These are phyloP conservation scores for Chunga burmeisteri DNA, from an alignment of 2,113 vertebrate species.

Conservation along the genomic window DNA sequence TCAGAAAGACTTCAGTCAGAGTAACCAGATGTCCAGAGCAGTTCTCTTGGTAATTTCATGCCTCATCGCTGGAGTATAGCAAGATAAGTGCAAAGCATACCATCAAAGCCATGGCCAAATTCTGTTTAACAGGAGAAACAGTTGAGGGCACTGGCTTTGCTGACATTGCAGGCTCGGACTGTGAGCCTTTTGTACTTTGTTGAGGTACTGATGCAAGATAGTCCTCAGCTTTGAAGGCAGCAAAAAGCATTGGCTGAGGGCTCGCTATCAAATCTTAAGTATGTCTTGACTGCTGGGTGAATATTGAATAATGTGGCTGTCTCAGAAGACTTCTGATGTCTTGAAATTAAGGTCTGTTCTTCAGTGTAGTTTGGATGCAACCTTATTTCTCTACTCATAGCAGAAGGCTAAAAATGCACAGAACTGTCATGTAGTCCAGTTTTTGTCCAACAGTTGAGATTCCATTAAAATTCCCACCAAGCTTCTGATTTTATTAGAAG, in stretches of 20 bases:
- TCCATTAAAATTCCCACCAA: neutral
- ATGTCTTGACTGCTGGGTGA: neutral
- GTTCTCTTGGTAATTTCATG: neutral
- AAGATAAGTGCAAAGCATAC: neutral
- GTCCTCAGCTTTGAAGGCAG: neutral
- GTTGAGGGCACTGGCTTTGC: neutral
- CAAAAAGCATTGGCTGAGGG: neutral
- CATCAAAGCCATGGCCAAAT: neutral
- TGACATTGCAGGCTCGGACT: neutral
- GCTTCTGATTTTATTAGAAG: neutral
- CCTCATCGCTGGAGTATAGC: neutral
- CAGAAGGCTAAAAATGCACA: neutral
- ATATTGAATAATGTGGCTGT: rapidly evolving
- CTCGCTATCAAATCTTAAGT: neutral
- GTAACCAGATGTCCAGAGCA: neutral
- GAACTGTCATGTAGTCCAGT: neutral
- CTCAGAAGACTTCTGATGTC: neutral
- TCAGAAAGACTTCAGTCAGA: neutral
- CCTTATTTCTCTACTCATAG: neutral
- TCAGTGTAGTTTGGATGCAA: neutral
- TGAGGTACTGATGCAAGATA: neutral
- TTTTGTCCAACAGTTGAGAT: neutral
- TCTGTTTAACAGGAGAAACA: neutral
- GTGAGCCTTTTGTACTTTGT: neutral
- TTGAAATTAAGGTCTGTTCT: neutral